A percentile compares a stretch with the other conserved stretches of the same genome.
These are phyloP conservation scores for Enteromius mattozi DNA, from an alignment of 2,797 vertebrate genomes.

Conservation along the genomic window DNA sequence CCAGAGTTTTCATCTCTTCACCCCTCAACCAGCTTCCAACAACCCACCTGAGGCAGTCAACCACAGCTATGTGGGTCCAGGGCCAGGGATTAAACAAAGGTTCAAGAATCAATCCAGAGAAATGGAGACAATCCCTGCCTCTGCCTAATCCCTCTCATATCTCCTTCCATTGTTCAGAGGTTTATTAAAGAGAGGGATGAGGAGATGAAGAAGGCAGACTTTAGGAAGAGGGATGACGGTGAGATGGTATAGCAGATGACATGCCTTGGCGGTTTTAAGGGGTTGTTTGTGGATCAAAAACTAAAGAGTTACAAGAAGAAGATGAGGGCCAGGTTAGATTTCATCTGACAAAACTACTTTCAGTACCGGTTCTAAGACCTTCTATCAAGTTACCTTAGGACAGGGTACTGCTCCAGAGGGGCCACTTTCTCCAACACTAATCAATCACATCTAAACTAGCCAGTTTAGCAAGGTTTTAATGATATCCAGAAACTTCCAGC, in stretches of 20 bases:
- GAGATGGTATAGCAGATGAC: slow-evolving; percentile 53
- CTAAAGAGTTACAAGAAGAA: slow-evolving; percentile 27
- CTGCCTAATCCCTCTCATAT: slow-evolving; percentile 70
- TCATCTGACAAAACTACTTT: background rate
- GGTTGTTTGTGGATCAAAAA: slow-evolving; percentile 57
- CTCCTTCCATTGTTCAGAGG: slow-evolving; percentile 68
- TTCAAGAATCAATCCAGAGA: slow-evolving; percentile 71
- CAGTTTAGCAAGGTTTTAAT: background rate
- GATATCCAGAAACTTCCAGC: background rate
- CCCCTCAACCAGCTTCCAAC: slow-evolving; percentile 19
- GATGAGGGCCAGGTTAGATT: background rate
- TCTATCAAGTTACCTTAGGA: background rate
- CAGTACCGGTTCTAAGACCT: background rate
- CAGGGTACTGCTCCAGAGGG: background rate
- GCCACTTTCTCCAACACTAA: background rate
- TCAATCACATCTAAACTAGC: background rate
- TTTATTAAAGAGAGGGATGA: slow-evolving; percentile 63
- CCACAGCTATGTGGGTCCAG: slow-evolving; percentile 64
- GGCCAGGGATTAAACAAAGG: slow-evolving; percentile 68
- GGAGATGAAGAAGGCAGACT: slow-evolving; percentile 57
- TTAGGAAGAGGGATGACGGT: slow-evolving; percentile 47
- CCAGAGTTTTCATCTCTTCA: slow-evolving; percentile 47
- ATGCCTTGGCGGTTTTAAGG: slow-evolving; percentile 64
- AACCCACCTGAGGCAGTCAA: slow-evolving; percentile 57
- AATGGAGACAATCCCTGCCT: slow-evolving; percentile 69